A percentile compares a stretch with the other conserved stretches of the same genome.
Evolutionary conservation across 2,888 invertebrate genomes (phyloP).

Genomic region (Cartodere bifasciata): DNA sequence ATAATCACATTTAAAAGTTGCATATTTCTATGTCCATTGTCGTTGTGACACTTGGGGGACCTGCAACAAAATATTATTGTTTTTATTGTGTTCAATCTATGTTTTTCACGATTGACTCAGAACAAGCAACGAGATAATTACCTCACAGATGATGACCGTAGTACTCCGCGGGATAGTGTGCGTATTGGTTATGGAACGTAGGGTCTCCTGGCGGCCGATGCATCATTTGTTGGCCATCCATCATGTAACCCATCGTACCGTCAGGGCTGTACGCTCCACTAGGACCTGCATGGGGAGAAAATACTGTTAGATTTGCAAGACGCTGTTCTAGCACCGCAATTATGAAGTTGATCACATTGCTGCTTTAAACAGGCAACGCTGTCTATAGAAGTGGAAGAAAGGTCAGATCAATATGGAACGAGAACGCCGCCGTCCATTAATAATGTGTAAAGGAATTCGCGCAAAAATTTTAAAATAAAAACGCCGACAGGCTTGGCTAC

Average conservation of each 20-base stretch:
- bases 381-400: neutral
- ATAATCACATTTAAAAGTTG: constrained; percentile 47
- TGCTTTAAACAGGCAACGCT: no score
- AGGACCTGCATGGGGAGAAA: constrained; percentile 87
- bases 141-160: constrained; percentile 83
- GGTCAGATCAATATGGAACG: neutral
- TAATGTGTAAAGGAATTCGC: constrained; percentile 11
- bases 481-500: constrained; percentile 15
- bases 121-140: constrained; percentile 15
- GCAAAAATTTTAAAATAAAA: constrained; percentile 21
- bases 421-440: constrained; percentile 1
- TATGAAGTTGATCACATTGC: no score
- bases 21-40: constrained; percentile 37
- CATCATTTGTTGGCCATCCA: constrained; percentile 97
- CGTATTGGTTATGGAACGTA: constrained; percentile 88
- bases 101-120: neutral
- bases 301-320: constrained; percentile 61
- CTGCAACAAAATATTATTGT: constrained; percentile 25
- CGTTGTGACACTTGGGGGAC: constrained; percentile 33
- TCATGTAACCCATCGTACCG: constrained; percentile 93
- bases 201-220: constrained; percentile 89
- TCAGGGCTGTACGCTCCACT: constrained; percentile 94
- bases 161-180: constrained; percentile 84
- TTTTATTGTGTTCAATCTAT: constrained; percentile 1
- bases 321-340: constrained; percentile 37